Evolutionary conservation across 2,888 invertebrate genomes (phyloP).

Genomic region (Hedychridium roseum): DNA sequence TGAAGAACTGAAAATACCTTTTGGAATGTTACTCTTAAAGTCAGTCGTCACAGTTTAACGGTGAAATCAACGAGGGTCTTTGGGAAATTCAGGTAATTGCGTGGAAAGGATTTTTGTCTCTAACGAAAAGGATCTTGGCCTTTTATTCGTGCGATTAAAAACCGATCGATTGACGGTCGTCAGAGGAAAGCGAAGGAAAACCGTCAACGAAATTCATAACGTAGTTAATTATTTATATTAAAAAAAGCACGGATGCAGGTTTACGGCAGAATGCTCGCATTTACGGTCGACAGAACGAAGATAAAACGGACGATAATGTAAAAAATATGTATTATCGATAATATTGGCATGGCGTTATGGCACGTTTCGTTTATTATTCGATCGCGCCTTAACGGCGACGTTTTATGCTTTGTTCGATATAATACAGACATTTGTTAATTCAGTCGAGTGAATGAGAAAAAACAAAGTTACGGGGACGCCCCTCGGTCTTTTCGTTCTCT

Average conservation of each 20-base stretch:
- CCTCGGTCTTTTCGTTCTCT: conserved; percentile 19
- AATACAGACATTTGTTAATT: conserved; percentile 19
- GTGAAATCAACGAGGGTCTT: no score
- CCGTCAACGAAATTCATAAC: conserved; percentile 16
- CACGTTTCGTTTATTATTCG: conserved; percentile 59
- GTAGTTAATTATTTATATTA: no score
- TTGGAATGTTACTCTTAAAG: no score
- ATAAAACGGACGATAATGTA: conserved; percentile 51
- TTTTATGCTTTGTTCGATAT: conserved; percentile 24
- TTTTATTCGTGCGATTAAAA: no score
- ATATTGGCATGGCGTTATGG: conserved; percentile 63
- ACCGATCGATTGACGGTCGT: conserved; percentile 25
- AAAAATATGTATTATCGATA: conserved; percentile 58
- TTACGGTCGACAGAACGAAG: conserved; percentile 45
- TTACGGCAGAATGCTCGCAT: conserved; percentile 14
- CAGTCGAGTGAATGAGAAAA: conserved; percentile 4
- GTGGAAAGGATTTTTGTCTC: no score
- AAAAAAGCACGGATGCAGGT: conserved; percentile 21
- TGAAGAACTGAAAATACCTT: no score
- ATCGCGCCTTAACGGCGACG: conserved; percentile 47
- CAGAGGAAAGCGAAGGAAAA: conserved; percentile 17
- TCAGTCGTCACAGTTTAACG: no score
- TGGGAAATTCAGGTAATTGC: no score
- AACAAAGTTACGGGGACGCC: conserved; percentile 29
- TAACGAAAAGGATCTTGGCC: no score